phyloP scores from a whole-genome alignment of 2,797 vertebrate genomes.

The Pristis pectinata region DNA sequence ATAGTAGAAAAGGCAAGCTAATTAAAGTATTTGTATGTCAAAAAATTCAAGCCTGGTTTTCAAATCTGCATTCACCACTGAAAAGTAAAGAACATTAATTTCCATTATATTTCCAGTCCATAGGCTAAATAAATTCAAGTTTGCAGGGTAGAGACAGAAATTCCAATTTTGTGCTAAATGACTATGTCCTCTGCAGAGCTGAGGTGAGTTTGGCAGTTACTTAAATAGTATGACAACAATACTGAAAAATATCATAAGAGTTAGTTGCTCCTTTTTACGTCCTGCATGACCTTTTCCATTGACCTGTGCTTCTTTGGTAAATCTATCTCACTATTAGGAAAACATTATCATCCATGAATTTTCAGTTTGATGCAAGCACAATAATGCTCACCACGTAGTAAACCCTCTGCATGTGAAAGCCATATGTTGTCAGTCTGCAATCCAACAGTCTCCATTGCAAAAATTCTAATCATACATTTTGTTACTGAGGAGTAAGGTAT shows the following conservation, averaged over 20 bases:
- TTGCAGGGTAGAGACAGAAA: not conserved
- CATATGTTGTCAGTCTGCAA: not conserved
- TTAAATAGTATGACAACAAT: slow-evolving; percentile 8
- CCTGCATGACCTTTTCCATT: not conserved
- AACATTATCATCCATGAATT: not conserved
- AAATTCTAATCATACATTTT: not conserved
- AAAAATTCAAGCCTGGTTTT: not conserved
- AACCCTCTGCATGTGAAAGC: not conserved
- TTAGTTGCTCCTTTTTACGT: not conserved
- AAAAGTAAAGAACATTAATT: slow-evolving; percentile 3
- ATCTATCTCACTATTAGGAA: not conserved
- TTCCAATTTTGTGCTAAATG: not conserved
- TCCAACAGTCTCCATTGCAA: not conserved
- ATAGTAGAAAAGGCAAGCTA: not conserved
- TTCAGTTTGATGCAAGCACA: not conserved
- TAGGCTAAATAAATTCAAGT: slow-evolving; percentile 3
- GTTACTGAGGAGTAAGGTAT: not conserved
- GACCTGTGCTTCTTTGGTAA: not conserved
- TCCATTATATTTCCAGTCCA: slow-evolving; percentile 5
- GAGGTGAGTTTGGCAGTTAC: not conserved
- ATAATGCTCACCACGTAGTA: not conserved
- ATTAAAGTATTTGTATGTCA: not conserved
- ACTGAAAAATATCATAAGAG: not conserved
- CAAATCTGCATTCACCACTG: not conserved
- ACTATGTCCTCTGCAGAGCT: not conserved